These are phyloP conservation scores for Xestia rhomboidea DNA, from an alignment of 2,888 invertebrate species.

Conservation along the genomic window DNA sequence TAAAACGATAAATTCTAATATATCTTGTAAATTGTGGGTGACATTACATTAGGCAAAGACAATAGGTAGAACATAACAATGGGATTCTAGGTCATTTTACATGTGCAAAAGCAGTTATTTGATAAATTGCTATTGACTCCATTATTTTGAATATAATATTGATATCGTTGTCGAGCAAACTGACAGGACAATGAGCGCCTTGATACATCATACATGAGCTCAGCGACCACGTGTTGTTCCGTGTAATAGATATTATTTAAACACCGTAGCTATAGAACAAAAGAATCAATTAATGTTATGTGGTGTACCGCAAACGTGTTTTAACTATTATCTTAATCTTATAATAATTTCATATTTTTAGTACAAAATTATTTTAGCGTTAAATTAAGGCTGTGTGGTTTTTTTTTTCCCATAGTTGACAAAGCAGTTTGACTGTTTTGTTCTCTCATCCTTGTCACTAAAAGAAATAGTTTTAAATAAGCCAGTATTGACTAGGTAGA, in stretches of 20 bases:
- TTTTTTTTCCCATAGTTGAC: neutral
- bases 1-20: conserved; percentile 33
- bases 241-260: conserved; percentile 67
- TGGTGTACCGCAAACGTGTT: conserved; percentile 32
- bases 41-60: conserved; percentile 50
- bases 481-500: neutral
- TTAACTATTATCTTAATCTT: conserved; percentile 33
- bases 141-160: conserved; percentile 70
- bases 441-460: neutral
- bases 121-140: conserved; percentile 65
- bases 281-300: conserved; percentile 52
- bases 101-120: conserved; percentile 60
- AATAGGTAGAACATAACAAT: conserved; percentile 56
- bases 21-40: conserved; percentile 47
- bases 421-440: neutral
- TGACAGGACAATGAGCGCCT: conserved; percentile 77
- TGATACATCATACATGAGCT: conserved; percentile 69
- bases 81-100: conserved; percentile 54
- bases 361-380: neutral
- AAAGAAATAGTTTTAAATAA: neutral
- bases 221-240: conserved; percentile 67
- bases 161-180: conserved; percentile 71
- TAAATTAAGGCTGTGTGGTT: neutral
- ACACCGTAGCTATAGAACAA: conserved; percentile 55
- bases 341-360: conserved; percentile 18